Evolutionary conservation across 2,113 vertebrate species (phyloP), one percentile per base, ranked within the genome.

Genomic region (Natator depressus): DNA sequence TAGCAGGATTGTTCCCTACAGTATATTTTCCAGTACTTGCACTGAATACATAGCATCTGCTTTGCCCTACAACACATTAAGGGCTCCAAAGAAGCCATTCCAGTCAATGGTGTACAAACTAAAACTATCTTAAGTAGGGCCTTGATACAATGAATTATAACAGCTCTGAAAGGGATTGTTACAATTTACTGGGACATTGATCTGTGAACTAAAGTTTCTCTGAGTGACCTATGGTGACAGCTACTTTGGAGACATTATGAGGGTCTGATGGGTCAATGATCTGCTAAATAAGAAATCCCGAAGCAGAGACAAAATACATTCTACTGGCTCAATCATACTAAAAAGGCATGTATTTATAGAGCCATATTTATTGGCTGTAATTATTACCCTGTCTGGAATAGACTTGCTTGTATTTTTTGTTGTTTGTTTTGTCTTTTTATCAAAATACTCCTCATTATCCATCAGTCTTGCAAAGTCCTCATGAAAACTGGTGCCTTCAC

Each of bases 171-270:
- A 94, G 49, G 17, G 85, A 51, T 78, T 96, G 27, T 92, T 94
- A 94, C 94, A 95, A 91, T 96, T 94, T 95, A 95, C 79, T 85
- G 91, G 49, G 82, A 69, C 86, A 89, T 91, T 90, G 93, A 95
- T 94, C 90, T 87, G 69, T 89, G 82, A 95, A 95, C 79, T 96
- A 85, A 92, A 94, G 80, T 95, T 97, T 97, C 35, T 55, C 38
- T 49, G 85, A 91, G 82, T 95, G 95, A 95, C 51, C 84, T 93
- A 27, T 46, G 75, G 46, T 75, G 92, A 84, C 54, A 88, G n/a
- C 75, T 87, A 59, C 31, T 90, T 93, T 14, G 89, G 84, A 91
- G 69, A 87, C n/a, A 25, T 53, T 81, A 20, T 55, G 80, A 79
- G 86, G 3, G 3, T 91, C 42, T 88, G 86, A 46, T 69, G 47